Evolutionary conservation across 1,140 invertebrate species (phyloP).

Genomic region (Eupristina koningsbergeri): DNA sequence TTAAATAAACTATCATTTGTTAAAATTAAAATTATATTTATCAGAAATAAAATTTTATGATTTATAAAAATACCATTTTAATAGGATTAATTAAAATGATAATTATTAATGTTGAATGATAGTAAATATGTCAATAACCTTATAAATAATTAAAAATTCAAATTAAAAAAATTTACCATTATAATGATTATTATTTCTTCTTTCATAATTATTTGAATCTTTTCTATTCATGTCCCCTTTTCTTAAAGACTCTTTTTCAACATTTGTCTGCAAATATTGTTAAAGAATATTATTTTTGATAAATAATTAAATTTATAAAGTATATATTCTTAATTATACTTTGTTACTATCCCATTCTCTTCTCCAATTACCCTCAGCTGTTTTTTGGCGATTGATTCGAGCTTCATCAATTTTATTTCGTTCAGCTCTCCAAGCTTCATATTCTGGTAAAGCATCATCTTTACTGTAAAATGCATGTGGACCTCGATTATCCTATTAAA

Average conservation of each 20-base stretch:
- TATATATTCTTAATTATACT: conserved; percentile 53
- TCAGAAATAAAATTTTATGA: too few species aligned
- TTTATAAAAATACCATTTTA: too few species aligned
- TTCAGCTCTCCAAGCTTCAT: conserved; percentile 72
- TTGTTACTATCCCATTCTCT: conserved; percentile 74
- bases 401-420: conserved; percentile 72
- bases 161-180: conserved; percentile 50
- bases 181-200: conserved; percentile 55
- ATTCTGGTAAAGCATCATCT: conserved; percentile 65
- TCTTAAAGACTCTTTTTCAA: conserved; percentile 60
- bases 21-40: too few species aligned
- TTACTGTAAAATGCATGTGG: conserved; percentile 49
- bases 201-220: conserved; percentile 61
- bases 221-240: conserved; percentile 58
- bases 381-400: conserved; percentile 71
- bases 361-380: conserved; percentile 72
- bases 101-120: background rate
- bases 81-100: too few species aligned
- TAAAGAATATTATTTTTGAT: conserved; percentile 22
- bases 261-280: conserved; percentile 56
- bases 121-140: background rate
- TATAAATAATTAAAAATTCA: conserved; percentile 1
- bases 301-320: conserved; percentile 24
- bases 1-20: too few species aligned
- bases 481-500: conserved; percentile 52